Base-by-base conservation (phyloP, 2,888 invertebrate genomes). In the Lampropteryx suffumata region DNA sequence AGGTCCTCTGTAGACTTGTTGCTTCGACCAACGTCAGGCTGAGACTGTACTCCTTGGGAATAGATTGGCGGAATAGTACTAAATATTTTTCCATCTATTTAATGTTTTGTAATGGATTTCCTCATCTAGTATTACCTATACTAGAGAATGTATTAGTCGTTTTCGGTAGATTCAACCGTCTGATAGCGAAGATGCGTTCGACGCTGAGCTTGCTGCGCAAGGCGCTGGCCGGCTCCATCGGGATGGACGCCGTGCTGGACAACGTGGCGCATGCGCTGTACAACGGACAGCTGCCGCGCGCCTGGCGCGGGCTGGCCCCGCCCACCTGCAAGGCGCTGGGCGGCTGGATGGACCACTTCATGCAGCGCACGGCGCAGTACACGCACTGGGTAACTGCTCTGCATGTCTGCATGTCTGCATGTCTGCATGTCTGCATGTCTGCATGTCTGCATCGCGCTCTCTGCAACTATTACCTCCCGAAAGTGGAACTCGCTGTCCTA, bases 261-360 rank as follows among this genome's bases (percentile, higher is more conserved):
- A 95, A 95, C 76, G 94, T 98, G 21, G 93, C 96, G 0, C 92
- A 92, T 75, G 93, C 95, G 8, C 86, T 98, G 64, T 97, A 94
- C 86, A 97, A 97, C 81, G 97, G 97, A 3, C 94, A 94, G 65
- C 86, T 98, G 67, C 98, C 98, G 6, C 44, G 62, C 13, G 93
- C 93, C 57, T 98, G 98, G 98, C 91, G 95, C 12, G 91, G 91
- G 56, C 85, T 97, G 35, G 95, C 97, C 3, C 98, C 98, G 4
- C 95, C 92, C 55, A 97, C 97, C 0, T 94, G 95, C 71, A 98
- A 98, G 81, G 94, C 91, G 50, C 91, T 98, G 1, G 97, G 95
- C 4, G 94, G 94, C 17, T 98, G 98, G 98, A 95, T 98, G 92
- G 94, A 95, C 46, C 97, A 97, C 82, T 96, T 97, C 73, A 92